Conservation (phyloP, 2,113 vertebrate genomes). For the Mus pahari region DNA sequence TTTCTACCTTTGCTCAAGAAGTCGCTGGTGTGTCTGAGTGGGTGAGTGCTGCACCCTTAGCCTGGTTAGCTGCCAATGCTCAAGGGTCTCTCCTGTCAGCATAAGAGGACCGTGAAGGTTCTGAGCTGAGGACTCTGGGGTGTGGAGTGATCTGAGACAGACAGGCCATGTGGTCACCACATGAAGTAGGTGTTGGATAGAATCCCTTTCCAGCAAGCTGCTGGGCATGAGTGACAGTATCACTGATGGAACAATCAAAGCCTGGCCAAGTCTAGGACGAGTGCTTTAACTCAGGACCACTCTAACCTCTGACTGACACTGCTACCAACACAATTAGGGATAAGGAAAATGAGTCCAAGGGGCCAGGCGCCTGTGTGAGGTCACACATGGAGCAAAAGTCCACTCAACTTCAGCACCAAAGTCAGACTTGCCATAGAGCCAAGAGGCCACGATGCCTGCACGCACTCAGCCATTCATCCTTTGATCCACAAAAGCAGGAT, state of each 20-base stretch:
- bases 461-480: background rate
- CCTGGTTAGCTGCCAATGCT: background rate
- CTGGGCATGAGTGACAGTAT: background rate
- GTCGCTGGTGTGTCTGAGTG: background rate
- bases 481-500: background rate
- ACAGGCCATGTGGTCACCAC: background rate
- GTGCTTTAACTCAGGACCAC: background rate
- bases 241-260: background rate
- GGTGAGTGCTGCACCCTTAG: fast-evolving
- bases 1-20: background rate
- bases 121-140: background rate
- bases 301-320: background rate
- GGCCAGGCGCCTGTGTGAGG: background rate
- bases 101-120: background rate
- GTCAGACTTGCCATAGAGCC: background rate
- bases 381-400: background rate
- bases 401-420: background rate
- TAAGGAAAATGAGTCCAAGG: background rate
- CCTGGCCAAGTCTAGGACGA: background rate
- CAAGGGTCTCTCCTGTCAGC: background rate
- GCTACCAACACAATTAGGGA: background rate
- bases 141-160: background rate
- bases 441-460: background rate
- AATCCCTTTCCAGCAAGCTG: background rate
- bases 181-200: fast-evolving